Conservation (phyloP, 2,797 vertebrate species). For the Cygnus olor region DNA sequence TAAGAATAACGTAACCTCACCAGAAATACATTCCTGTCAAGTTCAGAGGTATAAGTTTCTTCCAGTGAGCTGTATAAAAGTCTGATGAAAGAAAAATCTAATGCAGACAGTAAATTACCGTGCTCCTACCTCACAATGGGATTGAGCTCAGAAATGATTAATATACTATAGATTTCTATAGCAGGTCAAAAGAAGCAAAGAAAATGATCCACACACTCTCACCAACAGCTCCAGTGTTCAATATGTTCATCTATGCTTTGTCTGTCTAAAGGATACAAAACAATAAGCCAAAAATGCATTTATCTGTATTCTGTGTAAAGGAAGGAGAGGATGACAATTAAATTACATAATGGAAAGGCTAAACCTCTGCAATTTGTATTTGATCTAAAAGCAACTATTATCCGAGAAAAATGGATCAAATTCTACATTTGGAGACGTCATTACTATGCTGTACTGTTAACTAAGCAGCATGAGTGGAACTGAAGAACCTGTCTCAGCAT, state of each 20-base stretch:
- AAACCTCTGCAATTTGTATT: slow-evolving; percentile 30
- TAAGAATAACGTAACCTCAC: slow-evolving; percentile 49
- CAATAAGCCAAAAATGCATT: slow-evolving; percentile 26
- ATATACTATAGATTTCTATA: slow-evolving; percentile 63
- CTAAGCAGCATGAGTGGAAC: not conserved
- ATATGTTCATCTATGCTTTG: slow-evolving; percentile 46
- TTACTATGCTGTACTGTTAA: not conserved
- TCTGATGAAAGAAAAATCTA: slow-evolving; percentile 66
- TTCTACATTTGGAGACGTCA: not conserved
- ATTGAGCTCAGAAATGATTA: slow-evolving; percentile 57
- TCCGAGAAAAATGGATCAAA: not conserved
- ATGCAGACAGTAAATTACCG: slow-evolving; percentile 69
- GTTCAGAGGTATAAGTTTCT: slow-evolving; percentile 61
- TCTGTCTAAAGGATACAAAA: slow-evolving; percentile 10
- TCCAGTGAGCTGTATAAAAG: slow-evolving; percentile 54
- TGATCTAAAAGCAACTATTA: slow-evolving; percentile 10
- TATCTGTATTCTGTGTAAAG: slow-evolving; percentile 17
- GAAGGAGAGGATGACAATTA: slow-evolving; percentile 17
- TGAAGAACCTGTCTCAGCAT: not conserved
- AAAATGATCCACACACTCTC: slow-evolving; percentile 48
- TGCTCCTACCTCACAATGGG: slow-evolving; percentile 18
- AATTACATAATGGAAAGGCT: slow-evolving; percentile 25
- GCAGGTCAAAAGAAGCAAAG: slow-evolving; percentile 53
- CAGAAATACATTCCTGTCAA: slow-evolving; percentile 57
- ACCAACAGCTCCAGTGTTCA: slow-evolving; percentile 15